Base-by-base conservation (phyloP, 2,113 vertebrate genomes). In the Australoheros scitulus region DNA sequence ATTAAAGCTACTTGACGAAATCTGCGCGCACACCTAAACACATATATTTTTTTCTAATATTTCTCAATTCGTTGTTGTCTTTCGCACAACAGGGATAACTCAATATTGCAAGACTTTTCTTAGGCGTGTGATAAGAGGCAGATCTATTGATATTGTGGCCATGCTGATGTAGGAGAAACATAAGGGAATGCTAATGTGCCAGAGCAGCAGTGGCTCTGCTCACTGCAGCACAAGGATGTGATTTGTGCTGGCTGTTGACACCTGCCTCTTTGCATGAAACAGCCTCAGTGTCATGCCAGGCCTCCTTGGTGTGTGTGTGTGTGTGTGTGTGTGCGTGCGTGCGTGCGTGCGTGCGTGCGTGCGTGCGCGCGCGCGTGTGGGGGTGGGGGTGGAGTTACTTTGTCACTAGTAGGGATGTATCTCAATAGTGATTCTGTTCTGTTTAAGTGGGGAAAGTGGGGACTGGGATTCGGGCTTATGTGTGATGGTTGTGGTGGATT, bases 151-250 rank as follows among this genome's bases (percentile, higher is more conserved):
- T 65, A 52, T 60, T 52, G 84, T 76, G 63, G n/a, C 20, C 50
- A 11, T 79, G 82, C 76, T 85, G 87, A 84, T 86, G 85, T 83
- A 68, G 83, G 86, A 77, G 82, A 82, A 87, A 81, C 81, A 88
- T 84, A 72, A 61, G 60, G 75, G 91, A 94, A 95, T 95, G 91
- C 87, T 92, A 93, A 95, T 95, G 91, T 89, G 86, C 57, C 43
- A 78, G 64, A 87, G 87, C 80, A 84, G 90, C 90, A 89, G 80
- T 47, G 64, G 82, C 79, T 74, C 77, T 76, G 60, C 87, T 85
- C 47, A 8, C 89, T 88, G 91, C 87, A 88, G 87, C 88, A 93
- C 93, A 95, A 93, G 89, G 89, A 83, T 92, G 86, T 80, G 88
- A 94, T 94, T 90, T 95, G 92, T 94, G 80, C 61, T 87, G 79